Evolutionary conservation across 2,888 invertebrate genomes (phyloP).

Genomic region (Biston betularia): DNA sequence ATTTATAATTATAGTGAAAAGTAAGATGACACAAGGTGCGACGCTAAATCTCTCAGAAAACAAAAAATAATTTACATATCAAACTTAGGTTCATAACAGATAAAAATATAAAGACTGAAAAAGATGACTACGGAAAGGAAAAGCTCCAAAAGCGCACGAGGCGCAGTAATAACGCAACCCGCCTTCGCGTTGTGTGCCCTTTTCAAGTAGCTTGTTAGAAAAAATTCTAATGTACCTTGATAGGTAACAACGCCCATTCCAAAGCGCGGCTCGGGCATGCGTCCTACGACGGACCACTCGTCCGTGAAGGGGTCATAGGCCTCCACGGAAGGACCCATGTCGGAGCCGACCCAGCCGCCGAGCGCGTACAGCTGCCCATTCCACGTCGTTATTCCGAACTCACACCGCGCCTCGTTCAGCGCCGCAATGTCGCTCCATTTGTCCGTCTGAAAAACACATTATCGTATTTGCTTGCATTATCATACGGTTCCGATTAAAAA

Average conservation of each 20-base stretch:
- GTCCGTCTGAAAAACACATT: conserved; percentile 70
- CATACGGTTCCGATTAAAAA: background rate
- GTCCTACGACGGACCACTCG: conserved; percentile 91
- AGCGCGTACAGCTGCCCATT: conserved; percentile 94
- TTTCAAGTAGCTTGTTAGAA: too few species aligned
- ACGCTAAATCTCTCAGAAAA: too few species aligned
- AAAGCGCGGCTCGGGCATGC: conserved; percentile 94
- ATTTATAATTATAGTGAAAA: too few species aligned
- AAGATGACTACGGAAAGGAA: too few species aligned
- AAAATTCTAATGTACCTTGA: conserved; percentile 89
- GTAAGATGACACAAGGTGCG: too few species aligned
- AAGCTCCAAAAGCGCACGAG: too few species aligned
- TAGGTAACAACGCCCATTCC: conserved; percentile 96
- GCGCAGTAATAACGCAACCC: too few species aligned
- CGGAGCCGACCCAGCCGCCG: conserved; percentile 97
- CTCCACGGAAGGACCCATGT: conserved; percentile 95
- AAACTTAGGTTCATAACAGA: too few species aligned
- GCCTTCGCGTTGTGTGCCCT: too few species aligned
- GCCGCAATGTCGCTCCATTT: conserved; percentile 88
- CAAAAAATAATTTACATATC: too few species aligned
- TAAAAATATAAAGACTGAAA: too few species aligned
- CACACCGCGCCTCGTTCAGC: conserved; percentile 95
- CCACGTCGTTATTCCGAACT: conserved; percentile 94
- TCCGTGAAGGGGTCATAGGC: conserved; percentile 93
- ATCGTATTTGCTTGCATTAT: background rate